Evolutionary conservation across 2,113 vertebrate genomes (phyloP), one percentile per base, ranked within the genome.

Genomic region (Tautogolabrus adspersus): DNA sequence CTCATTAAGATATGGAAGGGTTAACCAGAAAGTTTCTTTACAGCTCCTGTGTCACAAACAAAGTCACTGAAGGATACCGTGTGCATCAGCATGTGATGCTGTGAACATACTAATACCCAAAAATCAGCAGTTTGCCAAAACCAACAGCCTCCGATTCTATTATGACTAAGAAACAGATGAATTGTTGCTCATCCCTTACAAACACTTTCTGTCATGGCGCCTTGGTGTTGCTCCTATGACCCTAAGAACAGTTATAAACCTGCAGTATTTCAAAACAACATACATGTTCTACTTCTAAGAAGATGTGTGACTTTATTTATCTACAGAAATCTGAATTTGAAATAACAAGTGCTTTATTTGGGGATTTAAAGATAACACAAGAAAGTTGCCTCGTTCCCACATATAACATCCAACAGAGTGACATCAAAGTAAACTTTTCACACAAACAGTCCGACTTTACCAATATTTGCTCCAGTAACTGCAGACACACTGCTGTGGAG

Each of bases 391-490:
- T 7, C 10, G 7, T 6, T 9, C 49, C 19, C 19, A 8, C 19
- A 21, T 10, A n/a, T n/a, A 13, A 46, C 4, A 72, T 67, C 21
- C 23, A 21, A 12, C 57, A 22, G 15, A 46, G 46, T 26, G 49
- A 34, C 59, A 66, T 54, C 21, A 71, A 71, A 86, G 67, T 68
- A 58, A 44, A 52, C 26, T 1, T 76, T 75, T 44, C 46, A 37
- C 58, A 42, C 57, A 37, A 22, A 67, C 57, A 34, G 65, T 75
- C 8, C 1, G 22, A 19, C 55, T 72, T 21, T 19, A 49, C 47
- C 47, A 49, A 57, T 75, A 72, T 83, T 51, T 73, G 23, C 83
- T 75, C 58, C 52, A 47, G 57, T 67, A 37, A 54, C 66, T 62
- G 60, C 44, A 74, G 62, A 74, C 30, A 56, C 61, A 56, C 81